Conservation (phyloP, 1,140 invertebrate species). For the Calosoma granatense region DNA sequence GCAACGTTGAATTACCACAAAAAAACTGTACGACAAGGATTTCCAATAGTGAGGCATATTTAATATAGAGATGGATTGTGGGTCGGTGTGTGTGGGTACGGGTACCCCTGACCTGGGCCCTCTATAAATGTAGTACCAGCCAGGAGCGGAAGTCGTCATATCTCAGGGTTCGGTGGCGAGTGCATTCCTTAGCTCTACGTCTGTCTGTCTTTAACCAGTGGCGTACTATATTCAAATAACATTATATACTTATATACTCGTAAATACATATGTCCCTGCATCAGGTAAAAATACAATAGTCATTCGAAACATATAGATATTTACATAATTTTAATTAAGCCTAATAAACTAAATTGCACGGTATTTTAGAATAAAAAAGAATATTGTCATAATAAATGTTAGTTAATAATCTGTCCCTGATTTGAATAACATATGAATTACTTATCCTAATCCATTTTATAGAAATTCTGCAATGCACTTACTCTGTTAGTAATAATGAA, state of each 20-base stretch:
- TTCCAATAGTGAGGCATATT: neutral
- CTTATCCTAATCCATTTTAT: too few species aligned
- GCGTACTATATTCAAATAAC: neutral
- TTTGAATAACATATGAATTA: too few species aligned
- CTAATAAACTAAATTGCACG: too few species aligned
- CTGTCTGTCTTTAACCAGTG: neutral
- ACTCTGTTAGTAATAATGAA: too few species aligned
- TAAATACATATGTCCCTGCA: neutral
- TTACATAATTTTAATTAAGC: too few species aligned
- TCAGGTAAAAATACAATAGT: too few species aligned
- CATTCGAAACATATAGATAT: too few species aligned
- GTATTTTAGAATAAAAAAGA: too few species aligned
- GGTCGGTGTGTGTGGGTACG: neutral
- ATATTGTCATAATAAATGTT: too few species aligned
- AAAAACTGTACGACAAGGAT: neutral
- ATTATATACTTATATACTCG: neutral
- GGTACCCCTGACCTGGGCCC: neutral
- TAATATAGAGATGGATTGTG: neutral
- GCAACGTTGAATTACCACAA: neutral
- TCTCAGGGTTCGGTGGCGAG: constrained; percentile 7
- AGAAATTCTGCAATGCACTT: too few species aligned
- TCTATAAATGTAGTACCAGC: neutral
- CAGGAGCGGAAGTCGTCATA: constrained; percentile 5
- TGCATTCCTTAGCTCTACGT: neutral
- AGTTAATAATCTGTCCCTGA: too few species aligned